Evolutionary conservation across 2,797 vertebrate genomes (phyloP), one percentile per base, ranked within the genome.

Genomic region (Halcyon leucocephala): DNA sequence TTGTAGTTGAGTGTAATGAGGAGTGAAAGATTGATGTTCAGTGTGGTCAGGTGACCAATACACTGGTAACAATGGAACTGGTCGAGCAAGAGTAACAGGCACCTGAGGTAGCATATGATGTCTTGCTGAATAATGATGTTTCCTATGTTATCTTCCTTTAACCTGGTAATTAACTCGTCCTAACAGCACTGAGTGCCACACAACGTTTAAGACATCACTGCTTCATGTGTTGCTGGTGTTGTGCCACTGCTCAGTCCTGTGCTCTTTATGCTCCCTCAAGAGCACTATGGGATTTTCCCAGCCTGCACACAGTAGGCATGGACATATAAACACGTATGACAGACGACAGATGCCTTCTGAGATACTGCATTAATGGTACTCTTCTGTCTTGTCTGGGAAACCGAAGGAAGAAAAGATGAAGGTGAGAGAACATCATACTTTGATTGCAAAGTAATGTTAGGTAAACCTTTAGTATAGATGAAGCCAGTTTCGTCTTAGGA

Each of bases 11-110:
- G 81, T 57, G 61, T 82, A 95, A 95, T 73, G 62, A 95, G 80
- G 83, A 96, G 93, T 80, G 86, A 86, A 95, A 94, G 91, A 94
- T 61, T 95, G 80, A 91, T 89, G 91, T 85, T 94, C 61, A 33
- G 22, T 70, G 81, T 57, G 77, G 95, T 90, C 90, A 93, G 86
- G 82, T 96, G 94, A 97, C 88, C 95, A 73, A 95, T 37, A 70
- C 54, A 41, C 74, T 65, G 46, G 70, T 83, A 95, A 82, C 29
- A 72, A 67, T 89, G n/a, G 39, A 95, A 93, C 91, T 86, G 93
- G 95, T 94, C 0, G 21, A 92, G 85, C 91, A 78, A 62, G 93
- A 91, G 93, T 52, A 94, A 86, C 92, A 93, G 81, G 79, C 72
- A 90, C 85, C 82, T 16, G 14, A 95, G 94, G 84, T 51, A 93